A percentile compares a stretch with the other conserved stretches of the same genome.
Evolutionary conservation across 2,797 vertebrate genomes (phyloP).

Genomic region (Luscinia luscinia): DNA sequence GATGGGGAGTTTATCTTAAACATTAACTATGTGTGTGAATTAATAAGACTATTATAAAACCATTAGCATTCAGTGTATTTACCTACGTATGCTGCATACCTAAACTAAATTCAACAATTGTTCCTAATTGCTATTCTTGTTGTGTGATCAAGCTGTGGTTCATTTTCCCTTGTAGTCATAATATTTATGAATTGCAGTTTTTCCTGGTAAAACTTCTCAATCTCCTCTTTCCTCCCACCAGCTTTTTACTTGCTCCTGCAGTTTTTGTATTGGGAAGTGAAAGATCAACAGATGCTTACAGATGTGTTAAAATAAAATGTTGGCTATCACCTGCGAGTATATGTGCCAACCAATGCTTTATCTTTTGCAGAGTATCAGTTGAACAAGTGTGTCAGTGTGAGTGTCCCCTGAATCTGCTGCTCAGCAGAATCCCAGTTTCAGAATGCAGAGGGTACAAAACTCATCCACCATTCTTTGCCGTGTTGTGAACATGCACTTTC

Average conservation of each 20-base stretch:
- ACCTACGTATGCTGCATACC: conserved; percentile 78
- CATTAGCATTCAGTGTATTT: conserved; percentile 89
- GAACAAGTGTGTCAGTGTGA: not conserved
- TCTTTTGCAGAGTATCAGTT: not conserved
- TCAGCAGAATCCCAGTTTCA: not conserved
- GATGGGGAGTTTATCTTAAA: conserved; percentile 86
- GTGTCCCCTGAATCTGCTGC: not conserved
- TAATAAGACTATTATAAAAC: conserved; percentile 95
- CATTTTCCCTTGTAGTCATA: conserved; percentile 73
- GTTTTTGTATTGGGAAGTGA: not conserved
- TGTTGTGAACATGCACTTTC: not conserved
- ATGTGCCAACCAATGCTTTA: not conserved
- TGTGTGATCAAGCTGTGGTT: conserved; percentile 71
- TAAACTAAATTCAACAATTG: conserved; percentile 80
- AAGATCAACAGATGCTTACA: not conserved
- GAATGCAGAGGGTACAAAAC: not conserved
- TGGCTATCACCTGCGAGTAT: not conserved
- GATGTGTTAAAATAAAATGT: not conserved
- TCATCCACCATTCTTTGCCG: not conserved
- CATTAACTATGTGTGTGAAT: conserved; percentile 90
- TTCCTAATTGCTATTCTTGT: conserved; percentile 72
- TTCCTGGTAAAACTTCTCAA: conserved; percentile 33
- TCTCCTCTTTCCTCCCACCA: not conserved
- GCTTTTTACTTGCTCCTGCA: not conserved
- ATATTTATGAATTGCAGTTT: conserved; percentile 63